A percentile compares a stretch with the other conserved stretches of the same genome.
These are phyloP conservation scores for Monarcha castaneiventris DNA, from an alignment of 2,113 vertebrate species.

Conservation along the genomic window DNA sequence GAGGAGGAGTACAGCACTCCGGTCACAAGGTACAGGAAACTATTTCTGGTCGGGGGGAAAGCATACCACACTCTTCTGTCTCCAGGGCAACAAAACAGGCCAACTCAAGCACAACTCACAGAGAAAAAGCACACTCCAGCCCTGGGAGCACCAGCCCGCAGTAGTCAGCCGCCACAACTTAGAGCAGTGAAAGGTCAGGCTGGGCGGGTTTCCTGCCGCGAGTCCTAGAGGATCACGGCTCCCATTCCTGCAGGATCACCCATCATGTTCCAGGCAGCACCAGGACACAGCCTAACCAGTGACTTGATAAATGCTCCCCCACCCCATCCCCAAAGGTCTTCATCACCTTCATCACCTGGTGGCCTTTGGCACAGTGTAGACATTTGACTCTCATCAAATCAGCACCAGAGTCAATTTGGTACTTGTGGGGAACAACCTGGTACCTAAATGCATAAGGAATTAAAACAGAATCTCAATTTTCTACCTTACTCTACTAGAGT, in stretches of 20 bases:
- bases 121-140: not conserved
- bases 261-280: not conserved
- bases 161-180: not conserved
- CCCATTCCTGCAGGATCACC: not conserved
- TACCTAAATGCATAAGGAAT: not conserved
- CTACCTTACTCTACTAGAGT: not conserved
- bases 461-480: not conserved
- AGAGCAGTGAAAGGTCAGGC: slow-evolving; percentile 19
- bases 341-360: accelerated
- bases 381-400: not conserved
- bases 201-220: not conserved
- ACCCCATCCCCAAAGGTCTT: not conserved
- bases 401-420: not conserved
- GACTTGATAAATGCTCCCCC: not conserved
- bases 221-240: not conserved
- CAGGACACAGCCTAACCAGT: not conserved
- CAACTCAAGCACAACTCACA: slow-evolving; percentile 30
- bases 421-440: not conserved
- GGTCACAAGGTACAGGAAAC: slow-evolving; percentile 71
- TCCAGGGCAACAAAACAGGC: slow-evolving; percentile 71
- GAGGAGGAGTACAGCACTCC: slow-evolving; percentile 22
- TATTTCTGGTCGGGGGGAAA: slow-evolving; percentile 70
- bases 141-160: not conserved
- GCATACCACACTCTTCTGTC: slow-evolving; percentile 62
- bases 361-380: not conserved